phyloP scores from a whole-genome alignment of 2,888 invertebrate genomes.

The Pecten maximus region DNA sequence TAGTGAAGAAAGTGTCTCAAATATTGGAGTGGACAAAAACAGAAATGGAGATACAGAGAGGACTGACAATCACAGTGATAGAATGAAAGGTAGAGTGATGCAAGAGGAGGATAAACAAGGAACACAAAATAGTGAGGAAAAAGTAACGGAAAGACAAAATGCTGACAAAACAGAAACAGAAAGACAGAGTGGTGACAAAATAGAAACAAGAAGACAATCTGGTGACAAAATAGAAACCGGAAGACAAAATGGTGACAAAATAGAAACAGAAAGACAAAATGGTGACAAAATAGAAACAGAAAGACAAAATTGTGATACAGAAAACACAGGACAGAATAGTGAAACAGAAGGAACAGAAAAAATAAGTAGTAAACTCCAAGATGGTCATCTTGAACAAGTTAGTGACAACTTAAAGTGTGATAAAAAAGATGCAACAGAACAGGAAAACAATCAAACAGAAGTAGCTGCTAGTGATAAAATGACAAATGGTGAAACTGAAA shows the following conservation, averaged over 20 bases:
- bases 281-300: background rate
- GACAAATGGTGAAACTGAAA: background rate
- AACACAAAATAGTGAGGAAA: background rate
- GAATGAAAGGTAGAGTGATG: background rate
- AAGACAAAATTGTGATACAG: background rate
- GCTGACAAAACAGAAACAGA: background rate
- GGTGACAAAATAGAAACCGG: background rate
- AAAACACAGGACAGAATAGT: background rate
- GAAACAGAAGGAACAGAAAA: background rate
- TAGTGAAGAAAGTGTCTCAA: background rate
- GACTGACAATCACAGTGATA: background rate
- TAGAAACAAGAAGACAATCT: background rate
- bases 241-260: constrained; percentile 4
- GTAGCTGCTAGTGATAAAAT: background rate
- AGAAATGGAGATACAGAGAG: background rate
- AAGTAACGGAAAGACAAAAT: background rate
- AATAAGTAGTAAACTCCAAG: background rate
- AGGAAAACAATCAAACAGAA: background rate
- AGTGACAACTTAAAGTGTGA: background rate
- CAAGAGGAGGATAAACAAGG: background rate
- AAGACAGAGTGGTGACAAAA: background rate
- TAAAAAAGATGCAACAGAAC: background rate
- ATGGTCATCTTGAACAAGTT: background rate
- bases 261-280: background rate
- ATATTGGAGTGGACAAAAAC: background rate